Evolutionary conservation across 2,888 invertebrate species (phyloP).

Genomic region (Oligia latruncula): DNA sequence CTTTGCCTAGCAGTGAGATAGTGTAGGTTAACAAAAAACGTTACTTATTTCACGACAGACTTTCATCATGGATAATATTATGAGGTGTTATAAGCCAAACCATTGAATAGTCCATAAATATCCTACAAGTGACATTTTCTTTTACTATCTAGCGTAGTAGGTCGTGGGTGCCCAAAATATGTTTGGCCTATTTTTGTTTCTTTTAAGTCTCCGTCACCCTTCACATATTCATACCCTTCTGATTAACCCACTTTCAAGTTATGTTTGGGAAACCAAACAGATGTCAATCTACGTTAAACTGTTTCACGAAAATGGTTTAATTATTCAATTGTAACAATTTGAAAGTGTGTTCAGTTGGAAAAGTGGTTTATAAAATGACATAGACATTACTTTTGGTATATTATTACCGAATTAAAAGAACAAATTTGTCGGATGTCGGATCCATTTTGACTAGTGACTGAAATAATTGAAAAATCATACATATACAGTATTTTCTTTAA

Average conservation of each 20-base stretch:
- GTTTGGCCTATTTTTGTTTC: background rate
- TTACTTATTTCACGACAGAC: too few species aligned
- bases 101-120: background rate
- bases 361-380: slow-evolving; percentile 15
- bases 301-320: slow-evolving; percentile 28
- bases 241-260: background rate
- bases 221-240: background rate
- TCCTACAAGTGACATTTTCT: background rate
- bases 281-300: slow-evolving; percentile 23
- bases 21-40: too few species aligned
- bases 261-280: slow-evolving; percentile 34
- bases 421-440: background rate
- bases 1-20: too few species aligned
- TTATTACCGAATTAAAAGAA: background rate
- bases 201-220: background rate
- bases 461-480: background rate
- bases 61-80: too few species aligned
- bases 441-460: too few species aligned
- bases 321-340: slow-evolving; percentile 46
- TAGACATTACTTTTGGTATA: background rate
- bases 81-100: background rate
- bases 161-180: too few species aligned
- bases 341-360: slow-evolving; percentile 24
- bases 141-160: background rate
- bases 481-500: background rate